These are phyloP conservation scores for Trichacis sp. DNA, from an alignment of 2,888 invertebrate genomes.

Conservation along the genomic window DNA sequence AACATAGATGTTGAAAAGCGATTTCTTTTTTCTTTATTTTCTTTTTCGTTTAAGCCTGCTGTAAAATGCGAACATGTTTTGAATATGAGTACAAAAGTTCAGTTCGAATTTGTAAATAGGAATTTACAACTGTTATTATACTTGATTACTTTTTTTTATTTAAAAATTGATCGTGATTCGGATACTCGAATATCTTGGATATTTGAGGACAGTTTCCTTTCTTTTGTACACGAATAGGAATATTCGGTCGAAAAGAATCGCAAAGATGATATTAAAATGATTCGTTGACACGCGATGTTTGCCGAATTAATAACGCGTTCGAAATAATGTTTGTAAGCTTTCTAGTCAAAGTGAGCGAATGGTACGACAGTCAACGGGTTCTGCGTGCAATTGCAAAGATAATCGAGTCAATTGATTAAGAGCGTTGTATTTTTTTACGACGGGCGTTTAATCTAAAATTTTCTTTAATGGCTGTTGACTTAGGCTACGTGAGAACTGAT, in stretches of 20 bases:
- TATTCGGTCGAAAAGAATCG: too few species aligned
- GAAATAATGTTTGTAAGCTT: not conserved
- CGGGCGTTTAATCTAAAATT: not conserved
- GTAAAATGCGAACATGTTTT: not conserved
- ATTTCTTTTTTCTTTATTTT: not conserved
- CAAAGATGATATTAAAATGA: too few species aligned
- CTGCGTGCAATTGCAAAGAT: not conserved
- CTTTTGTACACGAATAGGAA: not conserved
- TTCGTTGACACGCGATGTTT: not conserved
- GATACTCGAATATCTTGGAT: too few species aligned
- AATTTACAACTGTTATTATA: too few species aligned
- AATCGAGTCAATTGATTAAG: not conserved
- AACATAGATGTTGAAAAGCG: too few species aligned
- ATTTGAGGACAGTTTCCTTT: too few species aligned
- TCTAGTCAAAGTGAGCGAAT: not conserved
- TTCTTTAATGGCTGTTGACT: slow-evolving; percentile 1
- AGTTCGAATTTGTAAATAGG: too few species aligned
- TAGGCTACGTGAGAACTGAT: not conserved
- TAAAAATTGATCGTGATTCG: too few species aligned
- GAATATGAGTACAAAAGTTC: too few species aligned
- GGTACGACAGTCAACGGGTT: not conserved
- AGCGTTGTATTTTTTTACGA: not conserved
- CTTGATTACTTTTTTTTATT: too few species aligned
- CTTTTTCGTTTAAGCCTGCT: too few species aligned
- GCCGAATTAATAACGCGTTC: not conserved